Conservation (phyloP, 2,888 invertebrate genomes). For the Gymnocheta viridis region DNA sequence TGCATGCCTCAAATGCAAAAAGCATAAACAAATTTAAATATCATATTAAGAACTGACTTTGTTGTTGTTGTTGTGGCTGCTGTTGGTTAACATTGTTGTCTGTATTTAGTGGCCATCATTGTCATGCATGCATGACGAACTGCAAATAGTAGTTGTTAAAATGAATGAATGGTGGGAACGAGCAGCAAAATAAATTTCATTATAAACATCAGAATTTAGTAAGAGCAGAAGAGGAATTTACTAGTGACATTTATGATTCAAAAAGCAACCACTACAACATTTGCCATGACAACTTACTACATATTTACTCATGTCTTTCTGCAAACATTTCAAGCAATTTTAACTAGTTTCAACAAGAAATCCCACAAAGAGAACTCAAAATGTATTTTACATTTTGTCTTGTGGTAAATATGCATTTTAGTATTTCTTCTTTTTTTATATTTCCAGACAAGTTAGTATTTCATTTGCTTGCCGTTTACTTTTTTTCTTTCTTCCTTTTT, state of each 20-base stretch:
- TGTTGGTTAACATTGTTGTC: conserved; percentile 27
- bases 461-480: conserved; percentile 9
- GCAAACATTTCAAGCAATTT: conserved; percentile 12
- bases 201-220: conserved; percentile 21
- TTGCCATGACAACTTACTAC: background rate
- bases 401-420: conserved; percentile 45
- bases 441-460: conserved; percentile 57
- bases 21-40: conserved; percentile 33
- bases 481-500: background rate
- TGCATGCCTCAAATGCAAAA: conserved; percentile 11
- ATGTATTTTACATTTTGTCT: conserved; percentile 32
- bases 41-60: conserved; percentile 17
- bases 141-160: conserved; percentile 15
- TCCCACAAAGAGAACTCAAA: conserved; percentile 3
- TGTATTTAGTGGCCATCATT: conserved; percentile 47
- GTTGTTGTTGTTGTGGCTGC: conserved; percentile 23
- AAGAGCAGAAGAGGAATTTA: conserved; percentile 29
- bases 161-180: background rate
- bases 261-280: background rate
- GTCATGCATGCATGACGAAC: conserved; percentile 39
- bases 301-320: background rate
- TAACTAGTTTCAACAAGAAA: background rate
- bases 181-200: conserved; percentile 8
- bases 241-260: conserved; percentile 64
- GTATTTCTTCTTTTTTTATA: background rate